Base-by-base conservation (phyloP, 37 sponge, comb jelly and placozoan species). In the Cliona cf. orientalis region DNA sequence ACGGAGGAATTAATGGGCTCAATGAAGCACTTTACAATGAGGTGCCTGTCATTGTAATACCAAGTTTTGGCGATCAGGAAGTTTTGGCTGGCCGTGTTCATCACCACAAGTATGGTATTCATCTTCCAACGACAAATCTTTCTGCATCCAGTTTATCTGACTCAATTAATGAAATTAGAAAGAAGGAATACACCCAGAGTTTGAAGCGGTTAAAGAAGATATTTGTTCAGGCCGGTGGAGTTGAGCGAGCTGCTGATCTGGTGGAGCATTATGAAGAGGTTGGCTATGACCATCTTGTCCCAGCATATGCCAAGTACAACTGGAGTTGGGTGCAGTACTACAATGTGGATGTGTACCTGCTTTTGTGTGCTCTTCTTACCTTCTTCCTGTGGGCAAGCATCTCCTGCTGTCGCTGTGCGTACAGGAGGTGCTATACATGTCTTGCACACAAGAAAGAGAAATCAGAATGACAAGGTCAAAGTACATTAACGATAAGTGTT, bases 281-380 rank as follows among this genome's bases (percentile, higher is more conserved):
- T 9, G 91, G 91, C 57, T 85, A 91, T 46, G 65, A 67, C 2
- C 91, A 91, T 55, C 64, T 85, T 64, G 43, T 91, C 29, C 91
- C 91, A 60, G 74, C 72, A 23, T 85, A 62, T 46, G 58, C 56
- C 56, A 91, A 81, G 82, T 81, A 85, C 58, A n/a, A 77, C 17
- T 91, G 91, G 91, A 91, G 58, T 56, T 80, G 80, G 73, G 42
- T 91, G 22, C 82, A 85, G 68, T 86, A 76, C 58, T 81, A 91
- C 86, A 91, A 91, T 71, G 70, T 71, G n/a, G 91, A 91, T 76
- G 91, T 91, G 65, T 62, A 80, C 41, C 36, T 35, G 5, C 46
- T 78, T 5, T 0, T 83, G 41, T n/a, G n/a, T n/a, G n/a, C n/a
- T n/a, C n/a, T n/a, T n/a, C n/a, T n/a, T n/a, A n/a, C n/a, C n/a